Base-by-base conservation (phyloP, 2,888 invertebrate species). In the Sepioteuthis lessoniana region DNA sequence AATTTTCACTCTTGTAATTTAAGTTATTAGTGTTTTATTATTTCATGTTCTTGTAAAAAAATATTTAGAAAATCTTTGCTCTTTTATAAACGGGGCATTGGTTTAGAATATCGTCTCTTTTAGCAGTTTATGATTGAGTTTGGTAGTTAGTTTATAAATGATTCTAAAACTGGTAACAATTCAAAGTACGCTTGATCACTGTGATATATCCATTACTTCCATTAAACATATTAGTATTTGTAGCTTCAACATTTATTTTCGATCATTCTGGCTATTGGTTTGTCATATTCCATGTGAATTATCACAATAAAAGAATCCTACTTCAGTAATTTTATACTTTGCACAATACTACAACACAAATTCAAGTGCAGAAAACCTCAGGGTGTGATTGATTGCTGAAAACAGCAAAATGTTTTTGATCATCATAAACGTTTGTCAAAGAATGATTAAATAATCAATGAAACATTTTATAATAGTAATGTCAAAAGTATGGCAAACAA, bases 131-230 rank as follows among this genome's bases (percentile, higher is more conserved):
- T 55, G 55, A 55, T 55, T 55, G 25, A 55, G 25, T 25, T 25
- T 21, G 21, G 47, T 47, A 21, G 55, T 25, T 21, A 21, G 25
- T 55, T 55, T 55, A 55, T 25, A 25, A 55, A 25, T 25, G 25
- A 55, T 55, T 55, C 25, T 55, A 76, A 76, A 76, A 76, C 76
- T 76, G 76, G n/a, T 76, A 76, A 76, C 76, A 76, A n/a, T 10
- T 35, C 76, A 76, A n/a, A 31, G 31, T 31, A 76, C n/a, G 76
- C n/a, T 76, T 35, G n/a, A 76, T n/a, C 13, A 76, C n/a, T 35
- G n/a, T 76, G 76, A n/a, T n/a, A 76, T 76, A 76, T 76, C n/a
- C 76, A 76, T 76, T 76, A 76, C n/a, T 76, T 76, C n/a, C 76
- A 76, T 76, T 76, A 76, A 76, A 76, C 7, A 55, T 55, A 55